Percentiles rank a stretch among this genome's conserved stretches.
Conservation (phyloP, 2,797 vertebrate genomes). For the Microctenopoma steveboyesi region DNA sequence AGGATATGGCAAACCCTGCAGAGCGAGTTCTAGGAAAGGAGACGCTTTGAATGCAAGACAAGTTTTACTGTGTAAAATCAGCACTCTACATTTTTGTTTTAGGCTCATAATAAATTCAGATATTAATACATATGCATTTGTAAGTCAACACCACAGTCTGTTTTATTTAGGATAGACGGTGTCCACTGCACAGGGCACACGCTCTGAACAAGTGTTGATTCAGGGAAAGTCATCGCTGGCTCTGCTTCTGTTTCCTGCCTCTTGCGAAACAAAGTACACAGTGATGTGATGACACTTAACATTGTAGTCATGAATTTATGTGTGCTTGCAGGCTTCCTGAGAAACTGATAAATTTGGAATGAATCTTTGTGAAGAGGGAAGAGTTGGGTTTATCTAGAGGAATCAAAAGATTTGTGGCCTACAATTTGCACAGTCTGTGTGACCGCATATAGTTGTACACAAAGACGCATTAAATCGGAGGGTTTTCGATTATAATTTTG, state of each 20-base stretch:
- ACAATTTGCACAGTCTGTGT: constrained; percentile 16
- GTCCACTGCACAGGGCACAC: not conserved
- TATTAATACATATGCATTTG: not conserved
- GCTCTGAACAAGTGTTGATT: constrained; percentile 11
- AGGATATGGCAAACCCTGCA: not conserved
- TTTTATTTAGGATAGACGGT: not conserved
- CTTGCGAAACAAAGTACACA: constrained; percentile 1
- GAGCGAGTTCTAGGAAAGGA: constrained; percentile 1
- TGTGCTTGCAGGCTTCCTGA: constrained; percentile 40
- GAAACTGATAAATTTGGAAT: constrained; percentile 14
- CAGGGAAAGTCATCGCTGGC: constrained; percentile 20
- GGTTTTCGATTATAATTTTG: constrained; percentile 18
- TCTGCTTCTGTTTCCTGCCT: constrained; percentile 16
- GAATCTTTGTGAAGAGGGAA: constrained; percentile 12
- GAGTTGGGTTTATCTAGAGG: not conserved
- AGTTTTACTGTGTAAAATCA: constrained; percentile 13
- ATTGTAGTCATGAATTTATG: constrained; percentile 6
- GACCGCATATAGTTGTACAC: constrained; percentile 45
- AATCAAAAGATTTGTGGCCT: constrained; percentile 22
- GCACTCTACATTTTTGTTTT: constrained; percentile 12
- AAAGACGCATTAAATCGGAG: constrained; percentile 19
- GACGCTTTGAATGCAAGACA: not conserved
- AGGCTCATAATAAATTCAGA: not conserved
- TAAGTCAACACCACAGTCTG: constrained; percentile 1
- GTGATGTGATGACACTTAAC: constrained; percentile 6